These are phyloP conservation scores for Linyphia triangularis DNA, from an alignment of 2,888 invertebrate genomes.

Conservation along the genomic window DNA sequence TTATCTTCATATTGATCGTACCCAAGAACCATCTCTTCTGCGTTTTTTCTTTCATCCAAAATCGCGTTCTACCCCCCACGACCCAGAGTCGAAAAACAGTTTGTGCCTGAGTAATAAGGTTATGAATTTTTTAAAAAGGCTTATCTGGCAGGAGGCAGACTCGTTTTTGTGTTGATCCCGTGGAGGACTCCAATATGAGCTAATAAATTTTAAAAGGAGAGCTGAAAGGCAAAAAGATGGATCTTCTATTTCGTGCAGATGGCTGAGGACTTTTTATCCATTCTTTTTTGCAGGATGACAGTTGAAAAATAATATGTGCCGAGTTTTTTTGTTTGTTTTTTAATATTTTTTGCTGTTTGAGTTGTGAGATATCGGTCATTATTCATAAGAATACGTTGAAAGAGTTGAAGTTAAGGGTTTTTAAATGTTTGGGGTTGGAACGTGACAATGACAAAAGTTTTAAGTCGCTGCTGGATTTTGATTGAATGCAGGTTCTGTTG, in stretches of 20 bases:
- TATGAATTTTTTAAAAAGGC: constrained; percentile 62
- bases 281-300: neutral
- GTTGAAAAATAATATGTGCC: constrained; percentile 12
- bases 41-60: neutral
- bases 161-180: constrained; percentile 24
- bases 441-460: too few relatives aligned
- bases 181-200: constrained; percentile 44
- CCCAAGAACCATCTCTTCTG: neutral
- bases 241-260: neutral
- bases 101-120: constrained; percentile 45
- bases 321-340: neutral
- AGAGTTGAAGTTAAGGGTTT: neutral
- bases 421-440: constrained; percentile 11
- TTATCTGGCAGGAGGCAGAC: constrained; percentile 26
- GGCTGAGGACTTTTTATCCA: too few relatives aligned
- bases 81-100: neutral
- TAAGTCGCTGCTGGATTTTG: too few relatives aligned
- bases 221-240: neutral
- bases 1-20: constrained; percentile 22
- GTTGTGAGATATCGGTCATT: neutral
- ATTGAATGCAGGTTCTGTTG: too few relatives aligned
- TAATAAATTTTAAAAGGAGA: constrained; percentile 55
- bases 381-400: neutral
- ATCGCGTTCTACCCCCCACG: too few relatives aligned
- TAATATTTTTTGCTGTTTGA: neutral